Base-by-base conservation (phyloP, 2,888 invertebrate species). In the Epirrhoe tristata region DNA sequence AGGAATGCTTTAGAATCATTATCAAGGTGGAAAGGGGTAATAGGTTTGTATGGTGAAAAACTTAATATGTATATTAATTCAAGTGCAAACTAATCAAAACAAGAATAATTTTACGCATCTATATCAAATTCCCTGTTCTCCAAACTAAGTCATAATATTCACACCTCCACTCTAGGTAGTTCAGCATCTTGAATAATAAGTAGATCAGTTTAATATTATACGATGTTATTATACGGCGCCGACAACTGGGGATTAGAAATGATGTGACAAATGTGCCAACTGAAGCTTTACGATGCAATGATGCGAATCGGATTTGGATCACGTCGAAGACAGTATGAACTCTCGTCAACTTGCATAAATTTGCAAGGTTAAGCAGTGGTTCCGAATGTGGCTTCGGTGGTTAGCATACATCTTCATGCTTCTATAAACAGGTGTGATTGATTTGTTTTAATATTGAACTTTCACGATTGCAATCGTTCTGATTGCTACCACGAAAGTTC, bases 261-360 rank as follows among this genome's bases (percentile, higher is more conserved):
- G 88, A 91, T 90, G 81, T 85, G 86, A 83, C 88, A 89, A 90
- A 58, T 90, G 88, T 87, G 88, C 87, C 87, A 90, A 87, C 84
- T 86, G 87, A 79, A 59, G 89, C 90, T 91, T 91, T 91, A 91
- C 87, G 82, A 82, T 84, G 81, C 84, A 88, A 88, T 87, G 89
- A 88, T 85, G 87, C 86, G 77, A 90, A 91, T 90, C 84, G 88
- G 88, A 91, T 91, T 91, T 89, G 86, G 89, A 91, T 92, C 90
- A 90, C 90, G 88, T 87, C 83, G 85, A 87, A 90, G 89, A 87
- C 90, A 90, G 90, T 89, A 43, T 90, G 90, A 89, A 87, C 85
- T 86, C 89, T 84, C 87, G 85, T 83, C 85, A 86, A 85, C 88
- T 92, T 90, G 91, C 91, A 93, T 93, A 92, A 89, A 92, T 92